Conservation (phyloP, 1,140 invertebrate genomes). For the Zaprionus inermis region DNA sequence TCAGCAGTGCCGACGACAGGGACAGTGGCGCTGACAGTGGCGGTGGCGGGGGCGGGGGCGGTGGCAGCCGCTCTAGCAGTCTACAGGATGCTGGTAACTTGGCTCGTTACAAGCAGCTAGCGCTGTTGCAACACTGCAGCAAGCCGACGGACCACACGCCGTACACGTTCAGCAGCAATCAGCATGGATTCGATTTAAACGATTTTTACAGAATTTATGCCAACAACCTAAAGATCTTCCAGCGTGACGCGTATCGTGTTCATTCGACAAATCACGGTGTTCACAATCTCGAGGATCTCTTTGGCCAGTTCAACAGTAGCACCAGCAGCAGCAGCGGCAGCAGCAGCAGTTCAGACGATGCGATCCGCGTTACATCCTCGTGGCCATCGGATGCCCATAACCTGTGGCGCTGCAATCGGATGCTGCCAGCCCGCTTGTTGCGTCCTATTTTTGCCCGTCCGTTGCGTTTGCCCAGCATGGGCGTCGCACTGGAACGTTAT, state of each 20-base stretch:
- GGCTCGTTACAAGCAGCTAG: conserved; percentile 29
- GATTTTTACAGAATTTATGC: conserved; percentile 85
- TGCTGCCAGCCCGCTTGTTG: conserved; percentile 87
- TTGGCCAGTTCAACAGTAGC: conserved; percentile 73
- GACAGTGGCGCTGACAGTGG: too few relatives aligned
- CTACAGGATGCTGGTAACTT: not conserved
- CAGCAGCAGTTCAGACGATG: not conserved
- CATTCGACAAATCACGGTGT: conserved; percentile 84
- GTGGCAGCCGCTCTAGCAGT: not conserved
- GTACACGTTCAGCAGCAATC: conserved; percentile 79
- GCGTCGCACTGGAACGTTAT: conserved; percentile 88
- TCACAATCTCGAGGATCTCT: conserved; percentile 81
- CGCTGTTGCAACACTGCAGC: conserved; percentile 36
- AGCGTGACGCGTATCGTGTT: conserved; percentile 85
- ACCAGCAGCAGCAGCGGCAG: not conserved
- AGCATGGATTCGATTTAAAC: conserved; percentile 77
- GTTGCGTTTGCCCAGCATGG: conserved; percentile 84
- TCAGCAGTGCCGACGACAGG: not conserved
- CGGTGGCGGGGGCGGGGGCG: not conserved
- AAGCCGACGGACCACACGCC: conserved; percentile 54
- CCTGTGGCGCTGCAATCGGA: conserved; percentile 88
- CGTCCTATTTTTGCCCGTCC: conserved; percentile 87
- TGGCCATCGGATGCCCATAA: conserved; percentile 62
- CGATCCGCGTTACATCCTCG: not conserved
- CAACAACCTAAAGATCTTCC: conserved; percentile 84